phyloP scores from a whole-genome alignment of 2,113 vertebrate genomes.

The Gallinago paraguaiae region DNA sequence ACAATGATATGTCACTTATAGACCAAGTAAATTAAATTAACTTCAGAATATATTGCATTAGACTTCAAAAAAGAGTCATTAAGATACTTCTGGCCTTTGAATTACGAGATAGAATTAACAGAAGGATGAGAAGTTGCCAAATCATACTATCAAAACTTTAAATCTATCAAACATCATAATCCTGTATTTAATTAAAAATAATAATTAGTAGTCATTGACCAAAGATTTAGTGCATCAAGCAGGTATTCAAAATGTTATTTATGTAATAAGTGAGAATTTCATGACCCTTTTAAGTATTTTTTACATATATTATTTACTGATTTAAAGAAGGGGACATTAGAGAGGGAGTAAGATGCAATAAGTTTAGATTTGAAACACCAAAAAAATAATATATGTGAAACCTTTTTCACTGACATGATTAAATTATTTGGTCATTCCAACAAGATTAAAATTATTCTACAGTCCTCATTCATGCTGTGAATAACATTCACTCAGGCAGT shows the following conservation, averaged over 20 bases:
- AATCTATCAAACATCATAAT: background rate
- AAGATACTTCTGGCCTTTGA: slow-evolving; percentile 17
- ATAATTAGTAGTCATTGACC: background rate
- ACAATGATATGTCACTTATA: background rate
- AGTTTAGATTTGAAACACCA: background rate
- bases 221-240: background rate
- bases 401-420: background rate
- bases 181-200: background rate
- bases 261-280: background rate
- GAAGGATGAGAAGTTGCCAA: background rate
- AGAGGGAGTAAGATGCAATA: background rate
- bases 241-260: background rate
- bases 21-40: slow-evolving; percentile 29
- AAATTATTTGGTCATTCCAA: background rate
- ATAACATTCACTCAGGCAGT: background rate
- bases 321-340: background rate
- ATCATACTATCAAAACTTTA: background rate
- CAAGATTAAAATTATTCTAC: slow-evolving; percentile 8
- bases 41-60: background rate
- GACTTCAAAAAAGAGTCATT: background rate
- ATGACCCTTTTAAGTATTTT: background rate
- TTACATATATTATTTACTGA: background rate
- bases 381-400: background rate
- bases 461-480: background rate
- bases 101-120: background rate